Evolutionary conservation across 2,888 invertebrate species (phyloP), one percentile per base, ranked within the genome.

Genomic region (Melanostoma scalare): DNA sequence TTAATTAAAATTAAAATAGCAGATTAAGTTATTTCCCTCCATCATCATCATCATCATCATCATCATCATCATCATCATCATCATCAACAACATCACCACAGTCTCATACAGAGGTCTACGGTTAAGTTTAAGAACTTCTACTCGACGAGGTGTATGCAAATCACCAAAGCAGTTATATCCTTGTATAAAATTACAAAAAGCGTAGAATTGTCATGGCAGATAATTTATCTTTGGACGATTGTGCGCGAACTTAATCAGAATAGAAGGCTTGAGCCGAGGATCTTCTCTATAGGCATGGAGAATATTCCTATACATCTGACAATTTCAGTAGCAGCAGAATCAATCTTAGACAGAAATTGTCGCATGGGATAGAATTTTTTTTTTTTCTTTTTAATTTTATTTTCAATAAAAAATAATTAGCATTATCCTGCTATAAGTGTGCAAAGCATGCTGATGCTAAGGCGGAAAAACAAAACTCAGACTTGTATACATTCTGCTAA

Each of bases 161-260:
- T 82, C 42, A 68, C 60, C 71, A 77, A 50, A 68, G 73, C 73
- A 69, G 63, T 69, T 69, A 82, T 82, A 82, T 82, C 65, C 73
- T 82, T 82, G 82, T 78, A 82, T 78, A 53, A 63, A 82, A 65
- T 63, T 82, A 82, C 82, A 73, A 78, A 82, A 77, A 56, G 56
- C 78, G 73, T 73, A 73, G 68, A 69, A 82, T 77, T 78, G 82
- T 82, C 78, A 77, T 77, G 73, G 42, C 73, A 61, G 63, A 82
- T 82, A 82, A 82, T 73, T 78, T 82, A 82, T 82, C 82, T 78
- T 46, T 50, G 44, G 31, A 52, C 72, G 76, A 76, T 72, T 72
- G 76, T 36, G 67, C 55, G 67, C 65, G 55, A 72, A 81, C 68
- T 81, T 81, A 55, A 77, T 65, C 71, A 56, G 63, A 50, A 58